A percentile compares a stretch with the other conserved stretches of the same genome.
These are phyloP conservation scores for Caenorhabditis sp. DNA, from an alignment of 2,888 invertebrate species.

Conservation along the genomic window DNA sequence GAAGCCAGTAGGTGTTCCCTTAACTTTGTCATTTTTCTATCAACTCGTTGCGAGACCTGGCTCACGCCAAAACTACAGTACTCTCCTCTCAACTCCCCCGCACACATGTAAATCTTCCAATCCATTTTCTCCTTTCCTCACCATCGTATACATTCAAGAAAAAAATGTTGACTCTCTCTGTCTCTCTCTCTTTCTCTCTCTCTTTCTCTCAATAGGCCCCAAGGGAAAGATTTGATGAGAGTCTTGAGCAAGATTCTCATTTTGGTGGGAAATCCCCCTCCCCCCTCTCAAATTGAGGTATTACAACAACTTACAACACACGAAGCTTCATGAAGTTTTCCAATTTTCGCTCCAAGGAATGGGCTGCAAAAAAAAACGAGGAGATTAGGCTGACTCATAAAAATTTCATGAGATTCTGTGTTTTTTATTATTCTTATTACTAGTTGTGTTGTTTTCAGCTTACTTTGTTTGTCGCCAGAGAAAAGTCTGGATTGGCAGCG, in stretches of 20 bases:
- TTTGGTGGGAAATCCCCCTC: background rate
- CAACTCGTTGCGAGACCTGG: too few relatives aligned
- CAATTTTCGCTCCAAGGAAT: constrained; percentile 91
- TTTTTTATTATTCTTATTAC: background rate
- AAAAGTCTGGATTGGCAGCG: constrained; percentile 94
- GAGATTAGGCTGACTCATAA: background rate
- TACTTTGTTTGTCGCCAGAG: constrained; percentile 92
- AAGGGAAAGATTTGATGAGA: constrained; percentile 37
- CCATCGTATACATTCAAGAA: too few relatives aligned
- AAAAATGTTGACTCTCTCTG: background rate
- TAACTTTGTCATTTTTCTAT: too few relatives aligned
- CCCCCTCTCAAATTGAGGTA: too few relatives aligned
- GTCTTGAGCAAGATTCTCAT: too few relatives aligned
- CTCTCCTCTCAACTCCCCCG: too few relatives aligned
- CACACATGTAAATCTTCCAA: too few relatives aligned
- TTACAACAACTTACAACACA: constrained; percentile 86
- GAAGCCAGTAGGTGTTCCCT: too few relatives aligned
- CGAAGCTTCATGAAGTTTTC: constrained; percentile 94
- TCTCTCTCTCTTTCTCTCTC: constrained; percentile 11
- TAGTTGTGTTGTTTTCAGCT: background rate
- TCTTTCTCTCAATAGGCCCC: constrained; percentile 24
- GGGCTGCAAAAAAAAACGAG: constrained; percentile 78
- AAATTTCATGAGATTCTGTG: background rate
- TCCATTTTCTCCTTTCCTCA: too few relatives aligned
- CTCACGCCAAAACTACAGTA: too few relatives aligned